phyloP scores from a whole-genome alignment of 2,797 vertebrate species.

The Micromesistius poutassou region DNA sequence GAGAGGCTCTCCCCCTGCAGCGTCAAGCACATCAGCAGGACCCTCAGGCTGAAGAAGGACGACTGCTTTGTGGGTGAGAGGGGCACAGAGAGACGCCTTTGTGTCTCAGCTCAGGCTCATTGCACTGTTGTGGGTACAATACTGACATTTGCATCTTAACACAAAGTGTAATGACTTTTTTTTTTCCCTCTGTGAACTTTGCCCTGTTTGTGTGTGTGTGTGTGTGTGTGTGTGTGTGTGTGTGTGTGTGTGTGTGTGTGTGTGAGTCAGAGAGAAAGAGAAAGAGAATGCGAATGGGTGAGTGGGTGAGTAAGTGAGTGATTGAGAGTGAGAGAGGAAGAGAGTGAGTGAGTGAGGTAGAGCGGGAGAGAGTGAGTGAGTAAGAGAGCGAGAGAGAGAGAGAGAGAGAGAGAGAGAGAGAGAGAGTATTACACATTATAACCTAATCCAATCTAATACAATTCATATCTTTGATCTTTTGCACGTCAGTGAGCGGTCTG shows the following conservation, averaged over 20 bases:
- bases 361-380: no score
- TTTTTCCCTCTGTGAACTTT: not conserved
- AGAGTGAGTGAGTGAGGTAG: not conserved
- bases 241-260: conserved; percentile 8
- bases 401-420: no score
- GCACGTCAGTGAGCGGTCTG: conserved; percentile 71
- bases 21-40: conserved; percentile 60
- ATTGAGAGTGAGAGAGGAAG: not conserved
- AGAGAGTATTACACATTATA: not conserved
- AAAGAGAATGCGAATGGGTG: not conserved
- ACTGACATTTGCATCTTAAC: not conserved
- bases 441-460: not conserved
- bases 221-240: conserved; percentile 6
- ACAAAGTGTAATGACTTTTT: not conserved
- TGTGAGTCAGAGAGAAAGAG: conserved; percentile 9
- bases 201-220: conserved; percentile 1
- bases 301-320: no score
- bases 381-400: no score
- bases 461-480: not conserved
- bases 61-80: conserved; percentile 78
- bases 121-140: conserved; percentile 2
- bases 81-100: not conserved
- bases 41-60: conserved; percentile 77
- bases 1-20: conserved; percentile 79
- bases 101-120: not conserved